Conservation (phyloP, 2,888 invertebrate genomes). For the Agonopterix arenella region DNA sequence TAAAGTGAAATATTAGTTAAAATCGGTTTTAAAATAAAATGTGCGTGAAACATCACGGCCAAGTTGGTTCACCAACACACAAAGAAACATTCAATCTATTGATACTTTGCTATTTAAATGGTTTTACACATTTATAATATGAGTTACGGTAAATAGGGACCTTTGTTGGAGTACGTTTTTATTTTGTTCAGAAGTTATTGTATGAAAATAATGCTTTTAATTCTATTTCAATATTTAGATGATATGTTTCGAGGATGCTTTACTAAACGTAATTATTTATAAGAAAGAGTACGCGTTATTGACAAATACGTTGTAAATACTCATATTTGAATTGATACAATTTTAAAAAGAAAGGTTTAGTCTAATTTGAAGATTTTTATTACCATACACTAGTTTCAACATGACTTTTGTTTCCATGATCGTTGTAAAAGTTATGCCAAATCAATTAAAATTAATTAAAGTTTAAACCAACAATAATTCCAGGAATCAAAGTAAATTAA, state of each 20-base stretch:
- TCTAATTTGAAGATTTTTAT: too few relatives aligned
- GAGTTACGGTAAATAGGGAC: constrained; percentile 68
- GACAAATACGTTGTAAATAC: not conserved
- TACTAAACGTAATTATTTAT: not conserved
- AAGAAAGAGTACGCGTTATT: not conserved
- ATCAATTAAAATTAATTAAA: too few relatives aligned
- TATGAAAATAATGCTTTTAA: constrained; percentile 71
- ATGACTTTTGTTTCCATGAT: too few relatives aligned
- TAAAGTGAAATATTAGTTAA: constrained; percentile 24
- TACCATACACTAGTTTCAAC: too few relatives aligned
- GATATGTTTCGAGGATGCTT: constrained; percentile 43
- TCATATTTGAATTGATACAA: too few relatives aligned
- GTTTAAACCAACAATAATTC: not conserved
- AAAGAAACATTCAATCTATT: constrained; percentile 70
- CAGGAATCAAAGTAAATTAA: constrained; percentile 6
- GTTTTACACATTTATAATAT: constrained; percentile 76
- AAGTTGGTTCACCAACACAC: constrained; percentile 73
- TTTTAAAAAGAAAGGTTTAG: too few relatives aligned
- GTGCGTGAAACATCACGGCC: constrained; percentile 73
- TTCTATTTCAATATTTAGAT: constrained; percentile 66
- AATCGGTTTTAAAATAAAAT: constrained; percentile 56
- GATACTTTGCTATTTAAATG: constrained; percentile 72
- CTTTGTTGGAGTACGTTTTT: constrained; percentile 52
- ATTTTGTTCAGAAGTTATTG: constrained; percentile 64
- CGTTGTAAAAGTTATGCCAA: too few relatives aligned